Evolutionary conservation across 2,888 invertebrate species (phyloP).

Genomic region (Tetrapedia diversipes): DNA sequence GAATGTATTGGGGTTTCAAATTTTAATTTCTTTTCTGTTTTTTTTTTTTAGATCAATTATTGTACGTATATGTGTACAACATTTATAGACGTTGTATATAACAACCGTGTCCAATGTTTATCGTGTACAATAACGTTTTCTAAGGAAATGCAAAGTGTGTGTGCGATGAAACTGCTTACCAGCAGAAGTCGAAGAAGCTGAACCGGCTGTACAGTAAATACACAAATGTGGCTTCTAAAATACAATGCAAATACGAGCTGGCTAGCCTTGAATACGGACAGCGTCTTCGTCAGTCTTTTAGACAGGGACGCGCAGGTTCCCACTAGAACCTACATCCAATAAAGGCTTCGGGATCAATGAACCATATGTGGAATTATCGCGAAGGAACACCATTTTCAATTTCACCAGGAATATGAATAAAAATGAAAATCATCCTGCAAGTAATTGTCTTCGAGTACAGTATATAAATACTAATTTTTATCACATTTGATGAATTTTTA

Average conservation of each 20-base stretch:
- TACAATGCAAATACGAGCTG: constrained; percentile 73
- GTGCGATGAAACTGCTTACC: constrained; percentile 36
- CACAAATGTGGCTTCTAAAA: constrained; percentile 65
- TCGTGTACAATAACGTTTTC: too few relatives aligned
- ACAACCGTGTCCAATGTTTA: too few relatives aligned
- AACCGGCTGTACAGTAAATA: constrained; percentile 42
- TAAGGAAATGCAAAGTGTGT: constrained; percentile 26
- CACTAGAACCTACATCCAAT: background rate
- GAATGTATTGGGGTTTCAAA: too few relatives aligned
- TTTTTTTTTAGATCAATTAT: too few relatives aligned
- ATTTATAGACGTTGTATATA: too few relatives aligned
- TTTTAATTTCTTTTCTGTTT: too few relatives aligned
- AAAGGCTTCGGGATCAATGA: constrained; percentile 16
- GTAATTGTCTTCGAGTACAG: background rate
- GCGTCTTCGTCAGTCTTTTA: constrained; percentile 48
- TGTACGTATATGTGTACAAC: too few relatives aligned
- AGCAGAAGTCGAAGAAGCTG: constrained; percentile 36
- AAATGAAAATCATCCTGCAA: background rate
- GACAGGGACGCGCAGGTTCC: constrained; percentile 22
- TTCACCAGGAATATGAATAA: background rate
- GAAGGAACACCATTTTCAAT: constrained; percentile 4
- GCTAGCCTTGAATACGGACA: constrained; percentile 69
- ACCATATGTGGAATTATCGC: constrained; percentile 1
- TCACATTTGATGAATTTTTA: too few relatives aligned
- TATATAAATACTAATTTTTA: background rate